phyloP scores from a whole-genome alignment of 2,888 invertebrate genomes.

The Ametastegia equiseti region DNA sequence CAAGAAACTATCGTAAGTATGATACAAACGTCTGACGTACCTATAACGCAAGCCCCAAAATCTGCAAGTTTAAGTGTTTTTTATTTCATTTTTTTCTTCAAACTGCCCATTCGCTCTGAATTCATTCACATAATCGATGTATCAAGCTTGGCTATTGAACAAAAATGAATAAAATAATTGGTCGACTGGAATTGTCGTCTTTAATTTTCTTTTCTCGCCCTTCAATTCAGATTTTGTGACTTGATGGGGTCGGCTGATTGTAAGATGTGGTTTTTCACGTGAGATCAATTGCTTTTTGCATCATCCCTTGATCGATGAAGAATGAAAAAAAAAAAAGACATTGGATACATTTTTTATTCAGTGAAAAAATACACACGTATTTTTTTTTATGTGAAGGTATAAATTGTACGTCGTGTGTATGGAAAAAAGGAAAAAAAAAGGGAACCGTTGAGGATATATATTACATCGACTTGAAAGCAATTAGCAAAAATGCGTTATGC shows the following conservation, averaged over 20 bases:
- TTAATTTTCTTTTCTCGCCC: no score
- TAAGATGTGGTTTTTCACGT: no score
- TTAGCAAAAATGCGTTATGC: constrained; percentile 42
- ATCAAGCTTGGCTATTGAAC: background rate
- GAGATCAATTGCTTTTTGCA: no score
- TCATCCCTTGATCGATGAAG: background rate
- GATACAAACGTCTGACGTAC: no score
- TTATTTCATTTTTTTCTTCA: background rate
- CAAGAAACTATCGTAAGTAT: constrained; percentile 11
- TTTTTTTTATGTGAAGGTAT: background rate
- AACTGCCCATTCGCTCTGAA: background rate
- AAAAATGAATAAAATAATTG: no score
- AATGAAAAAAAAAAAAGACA: background rate
- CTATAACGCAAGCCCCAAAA: no score
- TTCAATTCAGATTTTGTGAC: no score
- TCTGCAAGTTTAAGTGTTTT: no score
- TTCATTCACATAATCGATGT: background rate
- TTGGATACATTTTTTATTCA: background rate
- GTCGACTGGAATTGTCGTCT: no score
- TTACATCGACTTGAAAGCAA: constrained; percentile 6
- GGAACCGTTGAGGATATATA: background rate
- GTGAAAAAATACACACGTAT: no score
- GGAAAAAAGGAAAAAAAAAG: background rate
- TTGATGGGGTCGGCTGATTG: no score
- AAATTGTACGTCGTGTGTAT: background rate